Conservation (phyloP, 2,888 invertebrate species). For the Tryphoninae sp. region DNA sequence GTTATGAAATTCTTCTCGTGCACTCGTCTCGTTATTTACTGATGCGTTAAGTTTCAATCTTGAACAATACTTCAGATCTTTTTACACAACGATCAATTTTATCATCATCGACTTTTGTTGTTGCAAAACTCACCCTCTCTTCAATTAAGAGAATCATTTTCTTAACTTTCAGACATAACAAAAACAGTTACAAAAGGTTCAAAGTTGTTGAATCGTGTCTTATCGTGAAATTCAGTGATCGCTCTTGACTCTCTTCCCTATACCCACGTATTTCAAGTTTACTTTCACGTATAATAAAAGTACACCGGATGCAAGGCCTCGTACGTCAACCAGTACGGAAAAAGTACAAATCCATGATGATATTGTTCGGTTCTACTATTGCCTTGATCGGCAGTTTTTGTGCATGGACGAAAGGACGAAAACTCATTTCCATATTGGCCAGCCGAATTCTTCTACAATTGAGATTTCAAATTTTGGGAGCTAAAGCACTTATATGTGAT, state of each 20-base stretch:
- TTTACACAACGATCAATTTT: background rate
- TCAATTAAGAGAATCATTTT: background rate
- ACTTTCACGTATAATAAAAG: background rate
- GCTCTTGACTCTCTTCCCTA: background rate
- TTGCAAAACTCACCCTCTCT: background rate
- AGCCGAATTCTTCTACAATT: conserved; percentile 73
- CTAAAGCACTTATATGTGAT: conserved; percentile 84
- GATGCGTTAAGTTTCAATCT: background rate
- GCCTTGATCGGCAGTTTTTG: conserved; percentile 63
- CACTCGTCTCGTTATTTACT: background rate
- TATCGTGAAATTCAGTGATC: background rate
- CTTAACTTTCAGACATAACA: background rate
- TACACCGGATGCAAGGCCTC: conserved; percentile 49
- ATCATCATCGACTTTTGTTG: background rate
- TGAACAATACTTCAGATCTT: background rate
- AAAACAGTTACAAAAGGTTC: background rate
- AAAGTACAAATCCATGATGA: conserved; percentile 60
- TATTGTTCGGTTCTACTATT: conserved; percentile 64
- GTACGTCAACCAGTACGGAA: conserved; percentile 45
- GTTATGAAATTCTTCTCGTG: background rate
- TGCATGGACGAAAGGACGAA: conserved; percentile 80
- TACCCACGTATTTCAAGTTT: no score
- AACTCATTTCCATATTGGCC: conserved; percentile 82
- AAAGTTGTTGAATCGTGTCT: conserved; percentile 1
- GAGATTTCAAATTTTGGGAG: conserved; percentile 85